Evolutionary conservation across 2,797 vertebrate genomes (phyloP), one percentile per base, ranked within the genome.

Genomic region (Hippopotamyrus pictus): DNA sequence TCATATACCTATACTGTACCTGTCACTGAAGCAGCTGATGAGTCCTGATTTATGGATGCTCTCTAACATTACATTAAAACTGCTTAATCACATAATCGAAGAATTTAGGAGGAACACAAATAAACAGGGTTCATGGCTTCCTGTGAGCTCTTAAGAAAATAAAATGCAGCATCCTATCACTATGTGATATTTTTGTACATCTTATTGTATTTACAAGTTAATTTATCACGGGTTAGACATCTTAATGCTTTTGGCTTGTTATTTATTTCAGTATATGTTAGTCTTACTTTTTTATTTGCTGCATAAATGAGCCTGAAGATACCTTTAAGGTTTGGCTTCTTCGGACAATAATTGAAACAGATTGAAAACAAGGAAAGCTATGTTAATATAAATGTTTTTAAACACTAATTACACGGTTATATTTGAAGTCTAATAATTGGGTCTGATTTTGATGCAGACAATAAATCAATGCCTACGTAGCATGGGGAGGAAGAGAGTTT

Each of bases 141-240:
- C 90, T 76, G 85, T 94, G 94, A 96, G 96, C 96, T 96, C 95
- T 97, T 93, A 92, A 93, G 65, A 73, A 95, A 92, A 92, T 94
- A 96, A 97, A 97, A 96, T 94, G 95, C 96, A 96, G 95, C 96
- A 96, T 97, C 97, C 96, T 97, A 97, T 97, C 97, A 97, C 97
- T 97, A 97, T 97, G 97, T 97, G 97, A 97, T 97, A 97, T 96
- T 97, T 93, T 97, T 97, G 96, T 97, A 97, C 96, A 97, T 97
- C 95, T 97, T 96, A 97, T 95, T 97, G 96, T 97, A 97, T 97
- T 96, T 96, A 97, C 96, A 95, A 97, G 94, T 97, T 97, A 96
- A 97, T 97, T 97, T 97, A 97, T 97, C 97, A 96, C 96, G 94
- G 94, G 95, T 95, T 97, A 97, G 95, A 94, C 96, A 95, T 96